Percentiles rank a stretch among this genome's conserved stretches.
Evolutionary conservation across 1,140 invertebrate species (phyloP).

Genomic region (Battus philenor): DNA sequence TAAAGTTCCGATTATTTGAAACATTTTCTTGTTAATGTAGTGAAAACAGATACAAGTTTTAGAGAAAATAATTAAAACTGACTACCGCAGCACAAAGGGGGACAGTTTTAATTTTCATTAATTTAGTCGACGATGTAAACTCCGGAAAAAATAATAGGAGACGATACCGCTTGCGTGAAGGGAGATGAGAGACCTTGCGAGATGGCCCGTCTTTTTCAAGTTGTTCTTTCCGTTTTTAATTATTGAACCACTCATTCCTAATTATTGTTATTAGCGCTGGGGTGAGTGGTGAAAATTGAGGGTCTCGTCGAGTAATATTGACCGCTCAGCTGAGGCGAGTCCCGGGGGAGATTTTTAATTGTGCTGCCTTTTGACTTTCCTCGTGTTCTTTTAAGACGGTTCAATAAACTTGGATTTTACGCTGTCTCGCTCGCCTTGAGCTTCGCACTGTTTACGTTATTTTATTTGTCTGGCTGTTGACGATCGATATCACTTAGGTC

Average conservation of each 20-base stretch:
- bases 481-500: slow-evolving; percentile 4
- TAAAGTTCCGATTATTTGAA: too few relatives aligned
- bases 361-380: slow-evolving; percentile 67
- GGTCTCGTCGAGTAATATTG: slow-evolving; percentile 65
- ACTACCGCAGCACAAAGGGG: slow-evolving; percentile 22
- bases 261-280: slow-evolving; percentile 77
- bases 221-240: slow-evolving; percentile 77
- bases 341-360: slow-evolving; percentile 69
- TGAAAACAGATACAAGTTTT: too few relatives aligned
- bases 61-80: slow-evolving; percentile 10
- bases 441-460: slow-evolving; percentile 41
- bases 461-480: slow-evolving; percentile 24
- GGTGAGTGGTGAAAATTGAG: slow-evolving; percentile 73
- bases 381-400: slow-evolving; percentile 69
- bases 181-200: slow-evolving; percentile 36
- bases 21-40: too few relatives aligned
- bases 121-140: slow-evolving; percentile 42
- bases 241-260: slow-evolving; percentile 78
- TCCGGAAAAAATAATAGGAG: slow-evolving; percentile 50
- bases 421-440: slow-evolving; percentile 49
- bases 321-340: slow-evolving; percentile 64
- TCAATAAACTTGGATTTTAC: slow-evolving; percentile 70
- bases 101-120: slow-evolving; percentile 57
- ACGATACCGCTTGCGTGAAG: slow-evolving; percentile 20
- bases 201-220: slow-evolving; percentile 53